Percentiles rank a stretch among this genome's conserved stretches.
phyloP scores from a whole-genome alignment of 1,140 invertebrate genomes.

The Pogonus chalceus region DNA sequence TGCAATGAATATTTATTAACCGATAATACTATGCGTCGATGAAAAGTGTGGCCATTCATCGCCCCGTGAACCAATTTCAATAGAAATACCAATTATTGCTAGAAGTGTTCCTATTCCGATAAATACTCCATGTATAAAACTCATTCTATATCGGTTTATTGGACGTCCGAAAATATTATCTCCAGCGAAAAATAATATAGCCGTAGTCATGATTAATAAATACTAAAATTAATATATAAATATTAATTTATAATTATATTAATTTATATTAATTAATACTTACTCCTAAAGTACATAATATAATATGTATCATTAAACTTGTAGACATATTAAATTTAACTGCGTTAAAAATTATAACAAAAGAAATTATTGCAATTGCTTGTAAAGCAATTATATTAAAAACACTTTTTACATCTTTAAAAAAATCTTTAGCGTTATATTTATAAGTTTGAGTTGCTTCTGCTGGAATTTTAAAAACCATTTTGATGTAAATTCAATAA shows the following conservation, averaged over 20 bases:
- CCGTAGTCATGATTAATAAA: neutral
- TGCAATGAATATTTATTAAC: neutral
- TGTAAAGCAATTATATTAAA: neutral
- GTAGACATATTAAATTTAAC: neutral
- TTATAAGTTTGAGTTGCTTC: neutral
- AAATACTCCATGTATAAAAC: neutral
- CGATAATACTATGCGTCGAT: neutral
- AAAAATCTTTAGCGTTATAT: neutral
- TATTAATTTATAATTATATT: neutral
- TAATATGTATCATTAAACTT: slow-evolving; percentile 1
- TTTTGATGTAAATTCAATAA: neutral
- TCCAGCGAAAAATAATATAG: neutral
- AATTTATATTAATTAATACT: neutral
- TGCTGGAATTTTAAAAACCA: neutral
- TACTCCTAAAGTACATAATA: neutral
- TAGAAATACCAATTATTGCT: neutral
- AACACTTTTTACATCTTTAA: too few species aligned
- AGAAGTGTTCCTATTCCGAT: neutral
- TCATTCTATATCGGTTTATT: neutral
- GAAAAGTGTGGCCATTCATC: neutral
- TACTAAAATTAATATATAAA: neutral
- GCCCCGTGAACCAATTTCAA: neutral
- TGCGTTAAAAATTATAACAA: neutral
- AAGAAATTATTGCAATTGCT: neutral
- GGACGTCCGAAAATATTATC: neutral